These are phyloP conservation scores for Platyrinchus mystaceus DNA, from an alignment of 2,797 vertebrate genomes.

Conservation along the genomic window DNA sequence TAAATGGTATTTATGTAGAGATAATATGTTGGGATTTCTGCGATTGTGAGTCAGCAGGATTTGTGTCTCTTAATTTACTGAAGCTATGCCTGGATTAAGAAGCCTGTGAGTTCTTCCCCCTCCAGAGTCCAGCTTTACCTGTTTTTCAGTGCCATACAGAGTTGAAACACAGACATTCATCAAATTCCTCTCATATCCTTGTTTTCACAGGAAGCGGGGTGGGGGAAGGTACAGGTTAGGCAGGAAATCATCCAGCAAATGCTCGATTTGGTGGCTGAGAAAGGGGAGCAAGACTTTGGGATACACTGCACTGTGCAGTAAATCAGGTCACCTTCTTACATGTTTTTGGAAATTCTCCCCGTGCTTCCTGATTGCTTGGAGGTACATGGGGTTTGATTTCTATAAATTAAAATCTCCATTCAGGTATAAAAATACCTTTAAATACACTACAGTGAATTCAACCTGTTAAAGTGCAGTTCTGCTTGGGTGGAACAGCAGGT, in stretches of 20 bases:
- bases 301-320: background rate
- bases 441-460: background rate
- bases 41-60: background rate
- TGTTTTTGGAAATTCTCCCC: background rate
- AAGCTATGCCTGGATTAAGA: background rate
- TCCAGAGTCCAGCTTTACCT: background rate
- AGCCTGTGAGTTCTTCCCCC: background rate
- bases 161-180: background rate
- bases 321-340: background rate
- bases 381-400: background rate
- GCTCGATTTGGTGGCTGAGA: background rate
- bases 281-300: background rate
- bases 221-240: background rate
- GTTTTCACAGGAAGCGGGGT: background rate
- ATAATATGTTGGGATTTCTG: background rate
- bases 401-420: background rate
- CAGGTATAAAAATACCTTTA: background rate
- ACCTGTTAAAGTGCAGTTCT: background rate
- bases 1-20: background rate
- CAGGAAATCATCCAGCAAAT: background rate
- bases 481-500: background rate
- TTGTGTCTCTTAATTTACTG: background rate
- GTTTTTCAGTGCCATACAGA: accelerated
- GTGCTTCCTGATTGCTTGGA: background rate
- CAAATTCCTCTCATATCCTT: background rate